phyloP scores from a whole-genome alignment of 2,888 invertebrate genomes.

The Nasonovia ribisnigri region DNA sequence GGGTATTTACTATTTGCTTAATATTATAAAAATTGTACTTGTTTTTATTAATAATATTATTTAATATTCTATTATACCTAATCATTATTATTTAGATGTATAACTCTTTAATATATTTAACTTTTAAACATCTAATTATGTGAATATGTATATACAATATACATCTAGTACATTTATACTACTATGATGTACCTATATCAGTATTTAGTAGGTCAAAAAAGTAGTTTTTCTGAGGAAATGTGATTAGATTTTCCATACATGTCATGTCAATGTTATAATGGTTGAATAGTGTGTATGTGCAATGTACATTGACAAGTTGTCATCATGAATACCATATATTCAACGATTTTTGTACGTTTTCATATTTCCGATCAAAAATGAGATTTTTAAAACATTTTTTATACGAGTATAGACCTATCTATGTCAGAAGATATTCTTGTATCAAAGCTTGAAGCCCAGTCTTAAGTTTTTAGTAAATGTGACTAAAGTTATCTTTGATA shows the following conservation, averaged over 20 bases:
- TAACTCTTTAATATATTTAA: neutral
- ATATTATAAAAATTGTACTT: neutral
- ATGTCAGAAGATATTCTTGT: neutral
- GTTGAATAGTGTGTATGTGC: neutral
- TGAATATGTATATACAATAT: neutral
- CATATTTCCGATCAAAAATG: neutral
- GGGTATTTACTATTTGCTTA: neutral
- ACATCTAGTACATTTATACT: neutral
- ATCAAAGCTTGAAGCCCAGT: neutral
- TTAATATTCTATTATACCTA: neutral
- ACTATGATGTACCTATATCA: neutral
- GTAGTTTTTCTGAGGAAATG: neutral
- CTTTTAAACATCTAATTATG: neutral
- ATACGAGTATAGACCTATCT: neutral
- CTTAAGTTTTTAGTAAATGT: neutral
- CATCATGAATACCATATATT: neutral
- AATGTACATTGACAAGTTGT: conserved; percentile 14
- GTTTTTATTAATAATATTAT: neutral
- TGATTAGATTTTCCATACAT: conserved; percentile 41
- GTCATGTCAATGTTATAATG: neutral
- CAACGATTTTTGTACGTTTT: neutral
- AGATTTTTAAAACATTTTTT: neutral
- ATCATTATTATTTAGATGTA: neutral
- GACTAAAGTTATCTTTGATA: neutral
- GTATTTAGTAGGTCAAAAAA: conserved; percentile 3